Base-by-base conservation (phyloP, 2,888 invertebrate species). In the Coleophora flavipennella region DNA sequence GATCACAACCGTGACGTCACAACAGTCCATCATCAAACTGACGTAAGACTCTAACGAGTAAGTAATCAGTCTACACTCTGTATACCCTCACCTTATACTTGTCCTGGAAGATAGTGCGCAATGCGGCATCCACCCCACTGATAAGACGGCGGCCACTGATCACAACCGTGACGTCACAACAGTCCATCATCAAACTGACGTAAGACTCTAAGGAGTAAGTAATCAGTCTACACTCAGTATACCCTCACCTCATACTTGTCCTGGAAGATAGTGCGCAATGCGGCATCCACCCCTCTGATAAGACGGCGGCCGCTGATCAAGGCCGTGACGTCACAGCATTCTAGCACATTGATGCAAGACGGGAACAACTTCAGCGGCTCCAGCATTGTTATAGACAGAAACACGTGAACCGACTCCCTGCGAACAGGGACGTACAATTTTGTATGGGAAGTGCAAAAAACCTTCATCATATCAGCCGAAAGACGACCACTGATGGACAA, bases 231-330 rank as follows among this genome's bases (percentile, higher is more conserved):
- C 27, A 9, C 7, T 27, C 27, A 8, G 27, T 27, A 27, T 6
- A 6, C 29, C 29, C 42, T 41, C 33, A 71, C 71, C 57, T 66
- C 55, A 52, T 72, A 77, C 45, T 74, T 75, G 11, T 57, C 51
- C 3, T 44, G 48, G 33, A 70, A 75, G 0, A 62, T 47, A 1
- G 1, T 44, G 7, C 59, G 49, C 20, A 78, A 42, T 0, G 66
- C 63, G 0, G 4, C 31, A 25, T 77, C 58, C 1, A 78, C 40
- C 8, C 46, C 48, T 1, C 9, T 39, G 20, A 63, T 8, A 31
- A 70, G 52, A 10, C 50, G 45, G 3, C 44, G 43, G 3, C 66
- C 53, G 37, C 60, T 55, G 28, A 75, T 31, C 0, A 49, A 45
- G 0, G 59, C 41, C 0, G 39, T 53, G 20, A 73, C 45, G 37